Percentiles rank a stretch among this genome's conserved stretches.
Evolutionary conservation across 2,888 invertebrate genomes (phyloP).

Genomic region (Caenorhabditis wallacei): DNA sequence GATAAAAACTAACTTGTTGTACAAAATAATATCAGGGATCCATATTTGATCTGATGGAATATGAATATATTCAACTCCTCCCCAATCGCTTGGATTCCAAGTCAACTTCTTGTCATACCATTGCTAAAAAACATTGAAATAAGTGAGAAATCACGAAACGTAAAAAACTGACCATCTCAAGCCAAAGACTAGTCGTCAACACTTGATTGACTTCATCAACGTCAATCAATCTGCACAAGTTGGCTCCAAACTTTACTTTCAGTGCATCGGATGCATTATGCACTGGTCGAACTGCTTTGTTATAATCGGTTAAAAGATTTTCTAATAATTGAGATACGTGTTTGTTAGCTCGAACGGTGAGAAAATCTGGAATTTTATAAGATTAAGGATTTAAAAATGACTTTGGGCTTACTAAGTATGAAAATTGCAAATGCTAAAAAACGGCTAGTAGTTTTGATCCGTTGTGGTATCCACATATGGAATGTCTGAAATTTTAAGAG

Average conservation of each 20-base stretch:
- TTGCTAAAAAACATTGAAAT: constrained; percentile 84
- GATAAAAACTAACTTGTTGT: constrained; percentile 88
- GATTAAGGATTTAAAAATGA: neutral
- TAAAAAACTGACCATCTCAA: constrained; percentile 72
- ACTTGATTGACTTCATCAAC: constrained; percentile 78
- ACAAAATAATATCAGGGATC: constrained; percentile 95
- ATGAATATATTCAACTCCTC: constrained; percentile 94
- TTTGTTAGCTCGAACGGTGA: constrained; percentile 43
- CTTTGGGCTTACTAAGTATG: constrained; percentile 20
- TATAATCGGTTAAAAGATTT: constrained; percentile 72
- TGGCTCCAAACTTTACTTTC: constrained; percentile 75
- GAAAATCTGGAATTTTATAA: constrained; percentile 55
- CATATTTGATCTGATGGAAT: constrained; percentile 97
- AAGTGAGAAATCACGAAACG: neutral
- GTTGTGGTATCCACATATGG: constrained; percentile 59
- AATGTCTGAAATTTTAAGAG: constrained; percentile 34
- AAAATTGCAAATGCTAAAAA: constrained; percentile 24
- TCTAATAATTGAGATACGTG: constrained; percentile 71
- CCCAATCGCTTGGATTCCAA: constrained; percentile 95
- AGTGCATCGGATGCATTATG: constrained; percentile 74
- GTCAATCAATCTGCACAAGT: constrained; percentile 74
- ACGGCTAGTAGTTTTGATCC: constrained; percentile 18
- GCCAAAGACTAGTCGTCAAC: constrained; percentile 76
- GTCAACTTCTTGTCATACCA: constrained; percentile 95
- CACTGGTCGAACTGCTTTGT: constrained; percentile 73